Evolutionary conservation across 2,888 invertebrate species (phyloP).

Genomic region (Lepetodrilus schrolli): DNA sequence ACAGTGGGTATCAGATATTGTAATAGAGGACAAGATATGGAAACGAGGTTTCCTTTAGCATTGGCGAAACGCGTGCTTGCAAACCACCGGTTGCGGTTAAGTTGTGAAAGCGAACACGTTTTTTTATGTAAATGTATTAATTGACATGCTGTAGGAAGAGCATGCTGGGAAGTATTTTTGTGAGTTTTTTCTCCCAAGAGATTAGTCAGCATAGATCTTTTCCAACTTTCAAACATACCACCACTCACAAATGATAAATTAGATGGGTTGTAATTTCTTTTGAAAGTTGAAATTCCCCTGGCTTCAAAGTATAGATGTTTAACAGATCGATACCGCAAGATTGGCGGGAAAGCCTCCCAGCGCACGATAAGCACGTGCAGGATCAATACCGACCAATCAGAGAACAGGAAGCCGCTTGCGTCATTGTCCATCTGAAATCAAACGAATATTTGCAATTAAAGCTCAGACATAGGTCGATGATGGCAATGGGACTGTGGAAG

Average conservation of each 20-base stretch:
- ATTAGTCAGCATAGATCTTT: background rate
- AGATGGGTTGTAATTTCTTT: background rate
- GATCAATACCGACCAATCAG: conserved; percentile 7
- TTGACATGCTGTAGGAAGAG: background rate
- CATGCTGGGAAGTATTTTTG: too few relatives aligned
- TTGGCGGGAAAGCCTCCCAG: background rate
- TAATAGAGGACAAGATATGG: background rate
- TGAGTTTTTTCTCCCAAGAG: background rate
- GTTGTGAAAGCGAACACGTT: background rate
- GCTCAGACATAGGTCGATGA: background rate
- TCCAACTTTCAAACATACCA: background rate
- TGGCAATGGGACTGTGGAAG: background rate
- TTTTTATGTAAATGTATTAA: background rate
- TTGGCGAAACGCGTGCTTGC: background rate
- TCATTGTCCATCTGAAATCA: conserved; percentile 8
- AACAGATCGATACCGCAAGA: background rate
- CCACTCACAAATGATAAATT: background rate
- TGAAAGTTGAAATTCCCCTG: background rate
- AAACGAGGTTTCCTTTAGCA: background rate
- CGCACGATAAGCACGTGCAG: background rate
- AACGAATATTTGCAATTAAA: background rate
- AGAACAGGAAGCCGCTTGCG: background rate
- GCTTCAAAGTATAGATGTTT: background rate
- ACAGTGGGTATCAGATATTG: background rate
- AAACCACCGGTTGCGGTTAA: background rate